These are phyloP conservation scores for Zeuzera pyrina DNA, from an alignment of 2,888 invertebrate species.

Conservation along the genomic window DNA sequence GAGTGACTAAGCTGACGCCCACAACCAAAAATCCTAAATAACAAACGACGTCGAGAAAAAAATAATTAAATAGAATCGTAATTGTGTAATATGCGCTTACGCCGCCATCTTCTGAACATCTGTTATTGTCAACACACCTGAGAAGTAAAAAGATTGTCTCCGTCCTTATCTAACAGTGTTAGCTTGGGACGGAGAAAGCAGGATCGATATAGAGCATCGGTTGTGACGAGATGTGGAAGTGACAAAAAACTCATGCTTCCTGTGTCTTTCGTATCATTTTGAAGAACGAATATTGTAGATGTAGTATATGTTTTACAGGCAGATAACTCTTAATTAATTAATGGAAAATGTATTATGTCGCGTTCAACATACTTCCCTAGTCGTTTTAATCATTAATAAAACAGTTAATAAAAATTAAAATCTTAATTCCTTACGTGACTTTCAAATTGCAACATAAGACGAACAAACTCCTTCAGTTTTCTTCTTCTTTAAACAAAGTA, in stretches of 20 bases:
- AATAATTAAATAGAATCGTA: constrained; percentile 70
- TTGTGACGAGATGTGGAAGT: constrained; percentile 59
- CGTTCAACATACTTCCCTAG: too few relatives aligned
- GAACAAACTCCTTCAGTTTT: too few relatives aligned
- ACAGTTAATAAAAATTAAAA: too few relatives aligned
- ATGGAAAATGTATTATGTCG: too few relatives aligned
- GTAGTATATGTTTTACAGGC: constrained; percentile 37
- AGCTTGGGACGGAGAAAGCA: constrained; percentile 19
- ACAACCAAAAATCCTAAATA: constrained; percentile 42
- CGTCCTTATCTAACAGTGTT: constrained; percentile 14
- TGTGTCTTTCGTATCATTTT: constrained; percentile 72
- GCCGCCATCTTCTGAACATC: constrained; percentile 61
- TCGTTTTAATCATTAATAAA: too few relatives aligned
- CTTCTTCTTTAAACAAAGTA: too few relatives aligned
- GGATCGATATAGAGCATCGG: constrained; percentile 32
- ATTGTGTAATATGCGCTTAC: constrained; percentile 64
- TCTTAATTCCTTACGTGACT: too few relatives aligned
- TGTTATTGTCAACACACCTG: constrained; percentile 72
- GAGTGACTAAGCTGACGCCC: constrained; percentile 32
- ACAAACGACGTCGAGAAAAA: constrained; percentile 50
- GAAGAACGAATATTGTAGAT: constrained; percentile 61
- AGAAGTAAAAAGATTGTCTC: constrained; percentile 34
- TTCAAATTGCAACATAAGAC: too few relatives aligned
- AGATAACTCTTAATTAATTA: too few relatives aligned
- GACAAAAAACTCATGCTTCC: constrained; percentile 71